Evolutionary conservation across 2,113 vertebrate genomes (phyloP).

Genomic region (Conger conger): DNA sequence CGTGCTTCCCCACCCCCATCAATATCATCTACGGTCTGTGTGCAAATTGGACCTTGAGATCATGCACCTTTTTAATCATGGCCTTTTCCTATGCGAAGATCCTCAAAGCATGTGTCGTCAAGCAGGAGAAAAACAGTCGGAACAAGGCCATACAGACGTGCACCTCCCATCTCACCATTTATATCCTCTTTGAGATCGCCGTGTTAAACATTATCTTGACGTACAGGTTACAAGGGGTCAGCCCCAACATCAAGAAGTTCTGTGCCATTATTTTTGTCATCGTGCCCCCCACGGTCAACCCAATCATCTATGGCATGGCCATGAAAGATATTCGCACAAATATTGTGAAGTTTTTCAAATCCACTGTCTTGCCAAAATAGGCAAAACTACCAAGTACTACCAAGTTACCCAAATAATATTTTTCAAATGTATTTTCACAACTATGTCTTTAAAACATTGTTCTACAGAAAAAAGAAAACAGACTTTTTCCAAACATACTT

Average conservation of each 20-base stretch:
- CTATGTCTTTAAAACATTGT: too few relatives aligned
- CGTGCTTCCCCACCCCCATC: slow-evolving; percentile 48
- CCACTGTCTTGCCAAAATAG: neutral
- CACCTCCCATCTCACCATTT: slow-evolving; percentile 45
- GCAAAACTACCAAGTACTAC: neutral
- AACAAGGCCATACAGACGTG: slow-evolving; percentile 57
- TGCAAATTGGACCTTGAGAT: slow-evolving; percentile 18
- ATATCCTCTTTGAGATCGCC: neutral
- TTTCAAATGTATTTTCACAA: neutral
- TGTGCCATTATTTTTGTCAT: neutral
- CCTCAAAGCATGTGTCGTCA: slow-evolving; percentile 33
- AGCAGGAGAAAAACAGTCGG: slow-evolving; percentile 38
- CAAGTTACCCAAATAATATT: neutral
- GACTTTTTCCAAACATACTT: too few relatives aligned
- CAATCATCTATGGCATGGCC: neutral
- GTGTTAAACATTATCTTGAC: neutral
- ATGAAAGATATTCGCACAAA: neutral
- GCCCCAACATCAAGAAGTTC: neutral
- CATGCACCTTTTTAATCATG: slow-evolving; percentile 42
- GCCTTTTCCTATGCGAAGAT: slow-evolving; percentile 57
- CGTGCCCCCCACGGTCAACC: neutral
- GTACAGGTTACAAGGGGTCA: neutral
- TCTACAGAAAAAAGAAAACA: too few relatives aligned
- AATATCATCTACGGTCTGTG: slow-evolving; percentile 52
- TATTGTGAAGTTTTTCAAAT: neutral